Conservation (phyloP, 2,113 vertebrate species). For the Helogale parvula region DNA sequence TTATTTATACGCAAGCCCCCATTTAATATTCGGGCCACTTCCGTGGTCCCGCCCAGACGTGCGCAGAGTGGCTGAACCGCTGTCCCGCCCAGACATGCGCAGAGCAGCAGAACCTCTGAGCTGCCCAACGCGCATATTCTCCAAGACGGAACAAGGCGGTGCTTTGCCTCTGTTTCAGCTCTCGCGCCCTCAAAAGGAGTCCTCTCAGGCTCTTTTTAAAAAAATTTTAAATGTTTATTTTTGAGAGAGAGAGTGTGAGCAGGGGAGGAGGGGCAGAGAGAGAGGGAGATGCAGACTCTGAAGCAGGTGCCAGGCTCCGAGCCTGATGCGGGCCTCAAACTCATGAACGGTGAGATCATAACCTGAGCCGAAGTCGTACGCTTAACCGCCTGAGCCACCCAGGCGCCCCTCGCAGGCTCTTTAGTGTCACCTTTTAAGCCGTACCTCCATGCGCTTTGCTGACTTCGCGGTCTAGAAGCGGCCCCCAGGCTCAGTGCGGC, state of each 20-base stretch:
- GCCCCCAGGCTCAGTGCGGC: neutral
- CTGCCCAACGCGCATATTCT: accelerated
- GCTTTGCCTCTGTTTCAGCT: accelerated
- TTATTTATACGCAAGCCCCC: neutral
- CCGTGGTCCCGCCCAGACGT: neutral
- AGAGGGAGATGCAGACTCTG: too few relatives aligned
- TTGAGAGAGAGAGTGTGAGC: too few relatives aligned
- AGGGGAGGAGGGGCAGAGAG: too few relatives aligned
- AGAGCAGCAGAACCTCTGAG: accelerated
- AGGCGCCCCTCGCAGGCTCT: neutral
- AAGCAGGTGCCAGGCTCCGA: too few relatives aligned
- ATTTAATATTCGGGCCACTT: neutral
- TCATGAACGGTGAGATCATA: too few relatives aligned
- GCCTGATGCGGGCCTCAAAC: too few relatives aligned
- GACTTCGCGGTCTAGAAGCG: neutral
- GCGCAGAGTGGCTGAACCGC: accelerated
- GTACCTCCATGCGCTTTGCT: neutral
- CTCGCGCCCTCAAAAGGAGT: too few relatives aligned
- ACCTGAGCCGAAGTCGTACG: too few relatives aligned
- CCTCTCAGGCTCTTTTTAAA: too few relatives aligned
- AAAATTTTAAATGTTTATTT: too few relatives aligned
- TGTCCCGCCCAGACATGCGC: neutral
- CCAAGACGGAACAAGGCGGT: accelerated
- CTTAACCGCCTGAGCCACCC: too few relatives aligned
- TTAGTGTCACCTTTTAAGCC: neutral